phyloP scores from a whole-genome alignment of 1,140 invertebrate species.

The Cyclina sinensis region DNA sequence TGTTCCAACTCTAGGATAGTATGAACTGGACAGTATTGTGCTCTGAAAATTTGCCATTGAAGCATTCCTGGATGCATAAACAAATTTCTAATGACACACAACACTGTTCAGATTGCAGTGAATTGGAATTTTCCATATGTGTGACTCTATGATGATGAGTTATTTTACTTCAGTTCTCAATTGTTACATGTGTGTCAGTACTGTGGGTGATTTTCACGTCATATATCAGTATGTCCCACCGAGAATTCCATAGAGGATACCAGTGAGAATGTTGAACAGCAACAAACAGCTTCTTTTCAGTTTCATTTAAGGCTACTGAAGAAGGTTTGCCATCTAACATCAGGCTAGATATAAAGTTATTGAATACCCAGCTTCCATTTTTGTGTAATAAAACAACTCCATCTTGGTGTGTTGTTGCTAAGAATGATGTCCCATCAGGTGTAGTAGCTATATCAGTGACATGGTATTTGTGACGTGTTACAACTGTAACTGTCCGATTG shows the following conservation, averaged over 20 bases:
- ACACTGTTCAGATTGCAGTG: no score
- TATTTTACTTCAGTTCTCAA: neutral
- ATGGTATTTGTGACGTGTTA: constrained; percentile 11
- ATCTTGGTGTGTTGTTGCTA: neutral
- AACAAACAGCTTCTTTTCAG: neutral
- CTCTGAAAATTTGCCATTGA: no score
- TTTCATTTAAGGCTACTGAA: neutral
- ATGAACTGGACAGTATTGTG: no score
- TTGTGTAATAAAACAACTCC: neutral
- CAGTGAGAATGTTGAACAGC: neutral
- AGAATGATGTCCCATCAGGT: constrained; percentile 1
- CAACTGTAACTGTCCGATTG: neutral
- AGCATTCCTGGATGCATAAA: no score
- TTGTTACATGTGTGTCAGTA: neutral
- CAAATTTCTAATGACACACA: no score
- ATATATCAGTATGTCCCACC: neutral
- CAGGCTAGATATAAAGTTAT: neutral
- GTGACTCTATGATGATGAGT: no score
- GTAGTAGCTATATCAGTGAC: neutral
- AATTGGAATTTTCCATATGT: no score
- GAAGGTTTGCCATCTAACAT: constrained; percentile 13
- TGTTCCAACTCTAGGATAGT: no score
- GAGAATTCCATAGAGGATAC: neutral
- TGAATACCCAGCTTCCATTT: constrained; percentile 23
- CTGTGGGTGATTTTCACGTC: neutral